phyloP scores from a whole-genome alignment of 2,113 vertebrate species.

The Xenopus laevis region DNA sequence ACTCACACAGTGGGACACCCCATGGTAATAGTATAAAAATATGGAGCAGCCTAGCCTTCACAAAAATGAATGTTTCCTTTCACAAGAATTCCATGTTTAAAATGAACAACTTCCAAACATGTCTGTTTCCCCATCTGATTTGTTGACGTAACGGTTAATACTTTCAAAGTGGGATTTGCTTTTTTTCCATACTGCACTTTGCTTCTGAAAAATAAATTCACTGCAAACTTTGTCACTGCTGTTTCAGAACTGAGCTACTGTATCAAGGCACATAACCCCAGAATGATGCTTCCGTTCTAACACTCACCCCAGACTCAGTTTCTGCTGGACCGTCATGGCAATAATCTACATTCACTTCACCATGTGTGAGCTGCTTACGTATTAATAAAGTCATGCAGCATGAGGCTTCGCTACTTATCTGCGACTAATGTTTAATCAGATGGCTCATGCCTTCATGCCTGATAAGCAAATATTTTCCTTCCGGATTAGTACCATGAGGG shows the following conservation, averaged over 20 bases:
- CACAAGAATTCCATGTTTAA: no score
- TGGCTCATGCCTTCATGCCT: background rate
- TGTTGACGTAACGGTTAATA: no score
- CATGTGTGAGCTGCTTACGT: background rate
- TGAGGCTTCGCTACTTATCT: background rate
- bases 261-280: background rate
- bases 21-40: no score
- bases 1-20: no score
- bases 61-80: no score
- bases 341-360: background rate
- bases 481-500: background rate
- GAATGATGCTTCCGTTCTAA: background rate
- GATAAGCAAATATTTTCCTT: background rate
- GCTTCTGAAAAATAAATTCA: background rate
- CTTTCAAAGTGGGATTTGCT: no score
- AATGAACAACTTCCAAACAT: no score
- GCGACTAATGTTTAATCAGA: conserved; percentile 10
- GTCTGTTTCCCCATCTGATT: no score
- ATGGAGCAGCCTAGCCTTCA: no score
- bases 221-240: background rate
- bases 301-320: background rate
- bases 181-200: no score
- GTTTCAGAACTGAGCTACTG: background rate
- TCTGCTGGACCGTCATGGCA: background rate
- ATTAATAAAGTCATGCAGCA: conserved; percentile 8